Evolutionary conservation across 2,888 invertebrate genomes (phyloP).

Genomic region (Pegoplata infirma): DNA sequence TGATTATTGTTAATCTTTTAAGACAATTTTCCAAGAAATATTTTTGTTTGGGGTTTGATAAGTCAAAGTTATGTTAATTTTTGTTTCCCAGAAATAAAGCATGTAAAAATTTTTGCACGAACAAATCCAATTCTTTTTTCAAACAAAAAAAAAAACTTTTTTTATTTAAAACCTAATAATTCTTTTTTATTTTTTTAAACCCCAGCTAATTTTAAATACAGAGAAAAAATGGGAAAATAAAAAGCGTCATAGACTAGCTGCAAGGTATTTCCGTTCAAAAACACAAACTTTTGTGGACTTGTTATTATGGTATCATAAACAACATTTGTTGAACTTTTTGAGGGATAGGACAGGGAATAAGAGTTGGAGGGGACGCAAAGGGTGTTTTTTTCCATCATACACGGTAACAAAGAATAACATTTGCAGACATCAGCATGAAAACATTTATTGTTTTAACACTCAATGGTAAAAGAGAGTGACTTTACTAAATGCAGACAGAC

Average conservation of each 20-base stretch:
- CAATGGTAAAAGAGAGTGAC: neutral
- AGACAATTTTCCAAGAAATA: slow-evolving; percentile 46
- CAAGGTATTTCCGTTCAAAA: slow-evolving; percentile 52
- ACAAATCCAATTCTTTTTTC: slow-evolving; percentile 30
- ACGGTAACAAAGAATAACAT: slow-evolving; percentile 20
- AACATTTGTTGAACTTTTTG: slow-evolving; percentile 50
- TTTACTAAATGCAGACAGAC: neutral
- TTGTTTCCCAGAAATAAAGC: neutral
- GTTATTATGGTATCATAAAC: slow-evolving; percentile 51
- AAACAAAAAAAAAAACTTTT: slow-evolving; percentile 4
- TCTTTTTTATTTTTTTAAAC: neutral
- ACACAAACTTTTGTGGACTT: slow-evolving; percentile 18
- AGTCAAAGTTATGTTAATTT: slow-evolving; percentile 28
- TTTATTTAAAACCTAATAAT: slow-evolving; percentile 33
- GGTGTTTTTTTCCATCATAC: neutral
- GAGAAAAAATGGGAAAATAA: slow-evolving; percentile 5
- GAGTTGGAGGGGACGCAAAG: neutral
- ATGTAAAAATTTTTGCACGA: slow-evolving; percentile 40
- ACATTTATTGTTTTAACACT: slow-evolving; percentile 62
- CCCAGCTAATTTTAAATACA: slow-evolving; percentile 41
- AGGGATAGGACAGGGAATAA: neutral
- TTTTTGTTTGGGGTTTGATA: slow-evolving; percentile 11
- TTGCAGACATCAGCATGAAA: slow-evolving; percentile 55
- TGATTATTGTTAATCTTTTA: slow-evolving; percentile 46
- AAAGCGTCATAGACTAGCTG: slow-evolving; percentile 37